Base-by-base conservation (phyloP, 2,113 vertebrate species). In the Gavia stellata region DNA sequence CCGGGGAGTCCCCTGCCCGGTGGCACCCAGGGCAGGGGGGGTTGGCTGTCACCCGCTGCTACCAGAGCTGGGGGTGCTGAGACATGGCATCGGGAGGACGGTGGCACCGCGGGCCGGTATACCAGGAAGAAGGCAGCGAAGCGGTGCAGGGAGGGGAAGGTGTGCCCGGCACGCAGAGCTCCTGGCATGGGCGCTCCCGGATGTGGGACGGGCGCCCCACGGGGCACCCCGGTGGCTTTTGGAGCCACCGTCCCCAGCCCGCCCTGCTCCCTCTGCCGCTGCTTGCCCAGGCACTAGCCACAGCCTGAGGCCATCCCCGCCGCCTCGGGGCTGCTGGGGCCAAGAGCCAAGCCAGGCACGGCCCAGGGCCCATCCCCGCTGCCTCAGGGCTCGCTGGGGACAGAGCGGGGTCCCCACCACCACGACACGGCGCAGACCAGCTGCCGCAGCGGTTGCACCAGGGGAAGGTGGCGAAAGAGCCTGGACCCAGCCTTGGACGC, bases 241-340 rank as follows among this genome's bases (percentile, higher is more conserved):
- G 67, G 65, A 75, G 91, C 63, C 38, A 17, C 81, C 5, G 6
- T 77, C 42, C 78, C 63, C n/a, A 49, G 20, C 28, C 40, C 7
- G 0, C 0, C 1, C 36, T 66, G 73, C 19, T 71, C 29, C 50
- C 14, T 61, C 21, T 3, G 7, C 52, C 6, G 2, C 33, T 52
- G 47, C 66, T 68, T 71, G 66, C 47, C 65, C 79, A 31, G 53
- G 49, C 38, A 19, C 14, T 25, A 26, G 21, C 20, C 34, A 26
- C 50, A n/a, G 31, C 61, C 45, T 50, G 40, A 8, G 25, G 40
- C 65, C 40, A n/a, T 26, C 33, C 8, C 55, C 4, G 14, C 44
- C 15, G 18, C 47, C 13, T 6, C 3, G 0, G 25, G 52, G 31
- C 56, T 85, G 19, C 65, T 38, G 42, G 33, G 17, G 25, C 24